Evolutionary conservation across 2,113 vertebrate genomes (phyloP), one percentile per base, ranked within the genome.

Genomic region (Orcinus orca): DNA sequence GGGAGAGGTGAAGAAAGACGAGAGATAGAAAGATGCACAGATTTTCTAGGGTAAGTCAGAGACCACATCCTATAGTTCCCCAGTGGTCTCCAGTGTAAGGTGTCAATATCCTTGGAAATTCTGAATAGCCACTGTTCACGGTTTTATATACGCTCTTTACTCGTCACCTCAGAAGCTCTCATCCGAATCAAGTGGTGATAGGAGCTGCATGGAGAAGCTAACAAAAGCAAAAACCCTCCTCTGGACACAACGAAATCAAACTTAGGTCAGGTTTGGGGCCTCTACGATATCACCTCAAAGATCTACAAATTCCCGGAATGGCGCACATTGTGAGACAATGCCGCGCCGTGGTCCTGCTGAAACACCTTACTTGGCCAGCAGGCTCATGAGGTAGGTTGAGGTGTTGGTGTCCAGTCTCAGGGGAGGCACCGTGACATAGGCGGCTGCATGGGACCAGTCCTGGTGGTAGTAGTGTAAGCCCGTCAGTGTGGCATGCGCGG

Each of bases 381-480:
- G 98, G 98, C 99, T 99, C 99, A 99, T 99, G 93, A 99, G 99
- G 98, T 99, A 99, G 98, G 99, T 99, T 0, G 99, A 99, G 20
- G 99, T 99, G 97, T 98, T 99, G 97, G 99, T 99, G 98, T 99
- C 99, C 70, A 99, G 99, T 96, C 99, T 99, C 96, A 99, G 98
- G 1, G 99, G 99, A 0, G 99, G 99, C 96, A 99, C 99, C 0
- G 99, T 99, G 88, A 99, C 99, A 0, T 99, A 99, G 87, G 99
- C 99, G 0, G 99, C 99, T 0, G 99, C 99, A 0, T 99, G 99
- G 89, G 98, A 99, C 99, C 99, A 99, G 98, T 99, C 99, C 98
- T 99, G 99, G 97, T 99, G 99, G 93, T 99, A 99, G 98, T 99
- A 99, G 98, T 99, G 99, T 88, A 99, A 97, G 79, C 99, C 99